Base-by-base conservation (phyloP, 2,797 vertebrate species). In the Tangara arthus region DNA sequence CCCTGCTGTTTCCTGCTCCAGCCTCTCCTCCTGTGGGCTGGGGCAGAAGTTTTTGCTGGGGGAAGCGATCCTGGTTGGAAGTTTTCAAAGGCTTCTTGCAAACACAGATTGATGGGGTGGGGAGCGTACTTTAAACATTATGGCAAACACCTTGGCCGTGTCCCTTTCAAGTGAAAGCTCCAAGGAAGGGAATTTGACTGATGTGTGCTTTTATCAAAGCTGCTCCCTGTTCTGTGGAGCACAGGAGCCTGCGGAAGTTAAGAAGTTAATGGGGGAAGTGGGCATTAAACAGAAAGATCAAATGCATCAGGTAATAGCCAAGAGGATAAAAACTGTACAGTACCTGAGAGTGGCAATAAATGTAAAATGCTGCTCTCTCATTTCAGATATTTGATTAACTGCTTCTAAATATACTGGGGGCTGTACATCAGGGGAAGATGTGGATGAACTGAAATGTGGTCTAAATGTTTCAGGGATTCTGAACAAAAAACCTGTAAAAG, bases 231-330 rank as follows among this genome's bases (percentile, higher is more conserved):
- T 83, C 81, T 57, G 89, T 8, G 24, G 60, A 87, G 89, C 72
- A 59, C 82, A 26, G 95, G 89, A 95, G 95, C 89, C 92, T 32
- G 56, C 5, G 63, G 95, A 96, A 95, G 95, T 79, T 39, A 83
- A 86, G 87, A 91, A 90, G 82, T 95, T 95, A 95, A 95, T 95
- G 90, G 93, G 79, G 90, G 91, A 85, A 96, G 81, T 30, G 92
- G 78, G 94, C 89, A 97, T 95, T 94, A 94, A 92, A 95, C 90
- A 91, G 94, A 75, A 93, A 97, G 94, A 97, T 97, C 96, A 97
- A 97, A 97, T 96, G 70, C 87, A 52, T 42, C 94, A 87, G 82
- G 91, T 93, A 95, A 94, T 77, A 93, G 95, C 91, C 94, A 82
- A 75, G 65, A 95, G 95, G 93, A 96, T 95, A 89, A 96, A 96